These are phyloP conservation scores for Harpalus rufipes DNA, from an alignment of 2,888 invertebrate genomes.

Conservation along the genomic window DNA sequence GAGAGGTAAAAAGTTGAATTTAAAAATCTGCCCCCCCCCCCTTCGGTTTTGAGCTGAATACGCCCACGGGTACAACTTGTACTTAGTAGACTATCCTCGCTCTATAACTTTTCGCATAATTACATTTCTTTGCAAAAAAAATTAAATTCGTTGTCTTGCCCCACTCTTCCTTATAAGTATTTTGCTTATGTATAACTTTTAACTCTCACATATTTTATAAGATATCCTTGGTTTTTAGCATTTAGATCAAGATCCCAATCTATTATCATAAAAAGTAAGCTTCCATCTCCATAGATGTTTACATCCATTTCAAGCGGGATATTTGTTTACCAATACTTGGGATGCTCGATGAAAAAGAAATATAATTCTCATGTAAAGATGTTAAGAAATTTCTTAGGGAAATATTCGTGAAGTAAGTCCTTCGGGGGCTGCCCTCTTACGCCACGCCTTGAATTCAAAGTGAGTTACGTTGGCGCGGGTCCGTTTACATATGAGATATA, in stretches of 20 bases:
- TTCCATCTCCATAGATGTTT: constrained; percentile 21
- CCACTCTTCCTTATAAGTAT: too few relatives aligned
- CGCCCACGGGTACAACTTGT: too few relatives aligned
- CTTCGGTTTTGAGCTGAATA: too few relatives aligned
- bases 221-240: background rate
- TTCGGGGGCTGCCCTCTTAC: constrained; percentile 9
- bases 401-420: constrained; percentile 56
- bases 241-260: background rate
- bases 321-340: constrained; percentile 47
- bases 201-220: background rate
- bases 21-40: too few relatives aligned
- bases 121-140: too few relatives aligned
- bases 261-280: constrained; percentile 9
- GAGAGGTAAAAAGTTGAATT: too few relatives aligned
- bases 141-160: too few relatives aligned
- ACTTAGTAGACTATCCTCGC: too few relatives aligned
- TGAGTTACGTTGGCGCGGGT: constrained; percentile 59
- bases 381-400: constrained; percentile 57
- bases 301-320: constrained; percentile 41
- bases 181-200: too few relatives aligned
- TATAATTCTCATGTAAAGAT: constrained; percentile 55
- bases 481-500: constrained; percentile 66
- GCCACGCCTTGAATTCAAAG: constrained; percentile 45
- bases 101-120: too few relatives aligned
- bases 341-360: constrained; percentile 50